A percentile compares a stretch with the other conserved stretches of the same genome.
Conservation (phyloP, 2,113 vertebrate species). For the human region GRCh38 chr9:25804501-25805000, state of each 20-base stretch:
- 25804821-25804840: not conserved
- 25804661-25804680: not conserved
- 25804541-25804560: not conserved
- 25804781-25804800: not conserved
- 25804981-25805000: not conserved
- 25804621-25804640: not conserved
- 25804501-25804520: too few relatives aligned
- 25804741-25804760: not conserved
- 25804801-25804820: not conserved
- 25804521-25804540: not conserved
- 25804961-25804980: not conserved
- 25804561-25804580: not conserved
- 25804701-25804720: not conserved
- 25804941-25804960: not conserved
- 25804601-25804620: not conserved
- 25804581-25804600: not conserved
- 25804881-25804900: not conserved
- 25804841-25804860: not conserved
- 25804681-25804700: not conserved
- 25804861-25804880: not conserved
- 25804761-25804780: not conserved
- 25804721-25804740: slow-evolving; percentile 14
- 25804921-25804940: not conserved
- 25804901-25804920: not conserved
- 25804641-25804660: not conserved